Conservation (phyloP, 2,888 invertebrate genomes). For the Anodontia alba region DNA sequence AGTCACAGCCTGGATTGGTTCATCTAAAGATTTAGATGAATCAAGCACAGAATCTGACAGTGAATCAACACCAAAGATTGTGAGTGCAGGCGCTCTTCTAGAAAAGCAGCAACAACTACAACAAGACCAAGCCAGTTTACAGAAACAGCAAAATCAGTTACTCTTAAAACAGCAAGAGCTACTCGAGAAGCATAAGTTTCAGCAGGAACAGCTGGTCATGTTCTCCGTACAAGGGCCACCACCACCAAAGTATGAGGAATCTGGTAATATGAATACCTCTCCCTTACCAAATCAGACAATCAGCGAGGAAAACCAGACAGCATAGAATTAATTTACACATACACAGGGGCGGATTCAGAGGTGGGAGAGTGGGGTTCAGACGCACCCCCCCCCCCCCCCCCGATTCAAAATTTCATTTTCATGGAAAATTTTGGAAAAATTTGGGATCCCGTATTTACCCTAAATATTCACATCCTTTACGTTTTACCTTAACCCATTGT, state of each 20-base stretch:
- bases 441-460: no score
- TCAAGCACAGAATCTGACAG: not conserved
- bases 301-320: not conserved
- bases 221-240: not conserved
- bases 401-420: no score
- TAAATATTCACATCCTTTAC: no score
- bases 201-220: not conserved
- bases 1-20: not conserved
- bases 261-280: not conserved
- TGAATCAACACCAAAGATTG: not conserved
- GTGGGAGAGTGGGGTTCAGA: no score
- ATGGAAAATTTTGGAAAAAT: no score
- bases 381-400: no score
- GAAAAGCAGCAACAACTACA: slow-evolving; percentile 39
- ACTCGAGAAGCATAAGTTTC: slow-evolving; percentile 10
- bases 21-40: not conserved
- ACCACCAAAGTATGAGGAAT: not conserved
- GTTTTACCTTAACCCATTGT: no score
- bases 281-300: not conserved
- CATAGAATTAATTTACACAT: no score
- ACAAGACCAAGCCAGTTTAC: not conserved
- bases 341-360: no score
- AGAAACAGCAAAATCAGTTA: slow-evolving; percentile 33
- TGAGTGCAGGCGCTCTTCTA: slow-evolving; percentile 10
- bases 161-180: slow-evolving; percentile 31